Evolutionary conservation across 2,113 vertebrate species (phyloP), one percentile per base, ranked within the genome.

Genomic region (Albula glossodonta): DNA sequence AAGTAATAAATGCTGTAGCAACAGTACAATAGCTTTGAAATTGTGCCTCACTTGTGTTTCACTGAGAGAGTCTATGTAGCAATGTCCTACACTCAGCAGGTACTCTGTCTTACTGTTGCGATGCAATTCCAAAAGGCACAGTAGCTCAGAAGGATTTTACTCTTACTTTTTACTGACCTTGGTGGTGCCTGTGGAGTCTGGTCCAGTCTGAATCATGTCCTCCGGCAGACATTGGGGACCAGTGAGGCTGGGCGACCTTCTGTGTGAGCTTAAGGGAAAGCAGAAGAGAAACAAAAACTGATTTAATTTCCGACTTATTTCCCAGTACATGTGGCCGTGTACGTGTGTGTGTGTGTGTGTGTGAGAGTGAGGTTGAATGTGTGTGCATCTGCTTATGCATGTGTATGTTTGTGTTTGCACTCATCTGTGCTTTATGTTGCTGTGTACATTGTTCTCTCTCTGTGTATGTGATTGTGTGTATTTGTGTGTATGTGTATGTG

Each of bases 151-250:
- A 31, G 17, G 63, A 17, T 70, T 74, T 74, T 74, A 6, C 5
- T 63, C 60, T 15, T 15, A 19, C 5, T 79, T 11, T 15, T 48
- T 31, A 48, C 93, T 92, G 93, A 96, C 96, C 94, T 96, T 94
- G 93, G 95, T 93, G 87, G 94, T 92, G 91, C 91, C 94, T 94
- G 94, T 92, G 91, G 95, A 94, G 92, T 96, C 95, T 56, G 96
- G 95, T 91, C 96, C 96, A 95, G 94, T 94, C 92, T 96, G 96
- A 94, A 96, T 92, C 96, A 96, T 96, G 95, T 95, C 96, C 95
- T 95, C 94, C 82, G 90, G 86, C 66, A 90, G 89, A 89, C 86
- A 88, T 90, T 13, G 1, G 60, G 48, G 41, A 51, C 15, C 1
- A 49, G 5, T n/a, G 85, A 91, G 92, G 88, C 90, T 86, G 25